Conservation (phyloP, 2,797 vertebrate genomes). For the Sebastes diploproa region DNA sequence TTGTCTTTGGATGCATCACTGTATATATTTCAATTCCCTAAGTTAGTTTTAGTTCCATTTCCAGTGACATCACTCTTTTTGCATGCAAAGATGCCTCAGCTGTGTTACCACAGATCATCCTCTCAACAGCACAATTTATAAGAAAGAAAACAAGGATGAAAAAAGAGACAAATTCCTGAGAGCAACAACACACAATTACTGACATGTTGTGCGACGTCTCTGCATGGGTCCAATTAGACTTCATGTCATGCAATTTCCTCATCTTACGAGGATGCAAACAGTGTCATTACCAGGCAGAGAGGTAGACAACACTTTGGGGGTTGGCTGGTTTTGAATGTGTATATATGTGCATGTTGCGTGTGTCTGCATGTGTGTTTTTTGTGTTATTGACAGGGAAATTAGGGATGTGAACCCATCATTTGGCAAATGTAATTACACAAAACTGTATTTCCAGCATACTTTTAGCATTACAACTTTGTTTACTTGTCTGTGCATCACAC, state of each 20-base stretch:
- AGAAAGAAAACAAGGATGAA: background rate
- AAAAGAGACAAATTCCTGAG: background rate
- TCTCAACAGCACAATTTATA: background rate
- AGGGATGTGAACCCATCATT: background rate
- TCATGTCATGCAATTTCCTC: constrained; percentile 8
- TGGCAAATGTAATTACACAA: background rate
- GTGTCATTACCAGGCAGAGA: constrained; percentile 8
- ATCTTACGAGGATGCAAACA: background rate
- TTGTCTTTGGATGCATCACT: background rate
- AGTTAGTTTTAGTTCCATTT: background rate
- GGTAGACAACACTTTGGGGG: background rate
- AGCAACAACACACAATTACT: constrained; percentile 14
- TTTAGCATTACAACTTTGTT: background rate
- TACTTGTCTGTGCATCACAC: background rate
- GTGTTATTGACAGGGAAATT: background rate
- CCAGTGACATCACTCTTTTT: background rate
- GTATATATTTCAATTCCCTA: background rate
- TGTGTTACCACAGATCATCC: background rate
- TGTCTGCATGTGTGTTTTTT: background rate
- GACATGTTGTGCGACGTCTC: background rate
- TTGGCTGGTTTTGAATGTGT: background rate
- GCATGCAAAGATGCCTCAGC: background rate
- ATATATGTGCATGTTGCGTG: background rate
- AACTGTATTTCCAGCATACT: background rate
- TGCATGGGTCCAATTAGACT: constrained; percentile 12